Conservation (phyloP, 1,140 invertebrate species). For the Drosophila pachea region DNA sequence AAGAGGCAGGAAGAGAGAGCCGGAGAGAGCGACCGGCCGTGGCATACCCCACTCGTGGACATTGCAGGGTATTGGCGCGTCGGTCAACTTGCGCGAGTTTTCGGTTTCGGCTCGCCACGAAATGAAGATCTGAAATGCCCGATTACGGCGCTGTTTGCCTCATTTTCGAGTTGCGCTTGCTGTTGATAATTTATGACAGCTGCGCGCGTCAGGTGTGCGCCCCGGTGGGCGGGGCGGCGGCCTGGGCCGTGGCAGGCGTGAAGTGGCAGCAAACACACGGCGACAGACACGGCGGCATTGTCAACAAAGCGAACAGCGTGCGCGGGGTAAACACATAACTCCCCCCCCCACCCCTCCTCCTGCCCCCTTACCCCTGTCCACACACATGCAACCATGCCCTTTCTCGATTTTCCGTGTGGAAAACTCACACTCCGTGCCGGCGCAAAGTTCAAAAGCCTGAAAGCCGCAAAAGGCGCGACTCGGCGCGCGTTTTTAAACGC, state of each 20-base stretch:
- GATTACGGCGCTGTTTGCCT: conserved; percentile 37
- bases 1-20: not conserved
- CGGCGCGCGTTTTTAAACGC: conserved; percentile 34
- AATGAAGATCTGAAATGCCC: conserved; percentile 71
- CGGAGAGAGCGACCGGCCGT: not conserved
- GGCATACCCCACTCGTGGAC: no score
- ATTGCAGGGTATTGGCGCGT: conserved; percentile 3
- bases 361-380: no score
- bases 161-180: conserved; percentile 26
- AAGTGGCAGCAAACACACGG: conserved; percentile 20
- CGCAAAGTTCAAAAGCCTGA: conserved; percentile 62
- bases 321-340: conserved; percentile 37
- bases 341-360: not conserved
- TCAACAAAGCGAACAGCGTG: conserved; percentile 48
- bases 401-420: no score
- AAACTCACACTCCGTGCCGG: not conserved
- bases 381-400: no score
- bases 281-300: conserved; percentile 18
- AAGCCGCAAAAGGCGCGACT: conserved; percentile 37
- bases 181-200: conserved; percentile 71
- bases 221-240: not conserved
- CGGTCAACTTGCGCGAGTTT: not conserved
- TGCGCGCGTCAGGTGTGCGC: conserved; percentile 27
- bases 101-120: conserved; percentile 43
- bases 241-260: not conserved